Evolutionary conservation across 2,113 vertebrate genomes (phyloP).

Genomic region (Corythornis madagascariensis): DNA sequence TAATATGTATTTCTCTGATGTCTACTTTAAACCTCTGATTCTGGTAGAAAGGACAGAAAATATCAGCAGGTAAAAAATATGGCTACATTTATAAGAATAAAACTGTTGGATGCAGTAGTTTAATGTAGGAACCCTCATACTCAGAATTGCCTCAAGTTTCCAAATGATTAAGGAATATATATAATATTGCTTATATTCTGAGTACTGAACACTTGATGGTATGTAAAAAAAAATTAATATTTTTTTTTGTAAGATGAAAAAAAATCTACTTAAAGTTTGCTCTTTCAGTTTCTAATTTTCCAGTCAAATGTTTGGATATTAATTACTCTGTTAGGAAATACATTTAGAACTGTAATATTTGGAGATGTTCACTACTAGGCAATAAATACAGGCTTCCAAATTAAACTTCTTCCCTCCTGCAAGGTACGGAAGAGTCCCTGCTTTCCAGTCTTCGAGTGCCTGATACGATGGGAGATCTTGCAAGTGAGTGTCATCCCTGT

Average conservation of each 20-base stretch:
- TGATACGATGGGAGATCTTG: background rate
- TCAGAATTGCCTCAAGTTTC: background rate
- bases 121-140: background rate
- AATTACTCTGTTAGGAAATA: background rate
- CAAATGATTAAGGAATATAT: too few relatives aligned
- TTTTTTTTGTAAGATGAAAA: background rate
- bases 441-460: background rate
- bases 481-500: background rate
- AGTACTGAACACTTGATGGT: too few relatives aligned
- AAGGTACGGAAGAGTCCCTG: background rate
- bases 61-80: background rate
- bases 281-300: background rate
- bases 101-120: background rate
- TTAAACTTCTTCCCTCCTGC: background rate
- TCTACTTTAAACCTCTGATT: background rate
- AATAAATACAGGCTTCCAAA: background rate
- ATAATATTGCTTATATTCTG: too few relatives aligned
- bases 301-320: background rate
- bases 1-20: background rate
- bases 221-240: too few relatives aligned
- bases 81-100: background rate
- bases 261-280: background rate
- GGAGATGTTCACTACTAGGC: background rate
- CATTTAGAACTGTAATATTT: background rate
- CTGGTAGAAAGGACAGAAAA: background rate